phyloP scores from a whole-genome alignment of 1,140 invertebrate genomes.

The Nautilus pompilius region DNA sequence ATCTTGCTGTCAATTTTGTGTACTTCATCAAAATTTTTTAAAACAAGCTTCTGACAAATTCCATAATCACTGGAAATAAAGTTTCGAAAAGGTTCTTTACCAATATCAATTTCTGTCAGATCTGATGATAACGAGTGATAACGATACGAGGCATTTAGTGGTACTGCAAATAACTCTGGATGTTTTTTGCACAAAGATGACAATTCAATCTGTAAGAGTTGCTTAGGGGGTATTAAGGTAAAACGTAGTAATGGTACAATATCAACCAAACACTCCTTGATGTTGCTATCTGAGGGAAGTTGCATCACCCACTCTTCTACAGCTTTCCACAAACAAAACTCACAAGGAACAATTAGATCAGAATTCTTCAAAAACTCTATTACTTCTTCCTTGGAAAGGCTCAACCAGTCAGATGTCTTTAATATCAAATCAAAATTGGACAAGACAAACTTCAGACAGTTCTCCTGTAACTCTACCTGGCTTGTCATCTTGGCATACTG shows the following conservation, averaged over 20 bases:
- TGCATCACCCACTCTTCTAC: slow-evolving; percentile 39
- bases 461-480: slow-evolving; percentile 32
- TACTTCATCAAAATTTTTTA: slow-evolving; percentile 29
- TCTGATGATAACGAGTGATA: slow-evolving; percentile 39
- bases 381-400: slow-evolving; percentile 32
- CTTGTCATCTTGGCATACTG: slow-evolving; percentile 45
- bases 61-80: slow-evolving; percentile 26
- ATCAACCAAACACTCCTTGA: slow-evolving; percentile 32
- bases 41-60: slow-evolving; percentile 24
- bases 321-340: slow-evolving; percentile 34
- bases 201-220: slow-evolving; percentile 35
- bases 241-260: slow-evolving; percentile 43
- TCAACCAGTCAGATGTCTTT: slow-evolving; percentile 41
- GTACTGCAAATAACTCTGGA: slow-evolving; percentile 26
- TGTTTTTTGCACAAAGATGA: slow-evolving; percentile 26
- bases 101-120: slow-evolving; percentile 12
- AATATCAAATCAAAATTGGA: slow-evolving; percentile 48
- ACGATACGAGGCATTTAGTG: slow-evolving; percentile 32
- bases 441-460: slow-evolving; percentile 42
- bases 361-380: slow-evolving; percentile 41
- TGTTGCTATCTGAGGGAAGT: slow-evolving; percentile 19
- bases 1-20: slow-evolving; percentile 42
- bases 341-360: slow-evolving; percentile 43
- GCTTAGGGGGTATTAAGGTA: slow-evolving; percentile 40
- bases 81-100: slow-evolving; percentile 33